Evolutionary conservation across 1,140 invertebrate species (phyloP), one percentile per base, ranked within the genome.

Genomic region (Sitobion miscanthi): DNA sequence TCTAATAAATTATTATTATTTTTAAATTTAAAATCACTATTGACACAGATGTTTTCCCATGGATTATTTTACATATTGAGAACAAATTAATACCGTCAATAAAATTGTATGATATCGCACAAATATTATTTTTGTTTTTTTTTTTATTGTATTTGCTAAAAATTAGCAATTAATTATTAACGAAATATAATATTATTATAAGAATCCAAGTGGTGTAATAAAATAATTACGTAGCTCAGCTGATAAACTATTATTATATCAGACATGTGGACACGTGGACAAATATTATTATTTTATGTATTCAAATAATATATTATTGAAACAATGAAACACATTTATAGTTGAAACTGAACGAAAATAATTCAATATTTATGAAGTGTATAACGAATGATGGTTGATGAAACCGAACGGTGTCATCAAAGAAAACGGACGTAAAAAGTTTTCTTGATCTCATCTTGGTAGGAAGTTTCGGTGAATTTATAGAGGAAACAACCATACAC

Each of bases 401-500:
- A 89, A 42, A 52, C 87, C n/a, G 87, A 89, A 38, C 45, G 87
- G 87, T 54, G 49, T 54, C 87, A 38, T 89, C n/a, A 54, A 30
- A 25, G 47, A 92, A 52, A 91, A 92, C 45, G n/a, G n/a, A 92
- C 42, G 47, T 49, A 49, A 83, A 91, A 92, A 92, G 77, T 92
- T 92, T 83, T 92, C 85, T 45, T 82, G 49, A 49, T 38, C n/a
- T 57, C 52, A n/a, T 89, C 49, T 89, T 35, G 35, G 83, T 47
- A 38, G 47, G 47, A 92, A 92, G 91, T 92, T 92, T 92, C 54
- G 91, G 42, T 82, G 83, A 54, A 83, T 85, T 92, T 47, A 49
- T 82, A 54, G n/a, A n/a, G 90, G 47, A 25, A 83, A 52, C 30
- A 35, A 30, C 77, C 21, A 54, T 92, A 54, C 20, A 92, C 21